A percentile compares a stretch with the other conserved stretches of the same genome.
Conservation (phyloP, 1,140 invertebrate genomes). For the Anastatus disparis region DNA sequence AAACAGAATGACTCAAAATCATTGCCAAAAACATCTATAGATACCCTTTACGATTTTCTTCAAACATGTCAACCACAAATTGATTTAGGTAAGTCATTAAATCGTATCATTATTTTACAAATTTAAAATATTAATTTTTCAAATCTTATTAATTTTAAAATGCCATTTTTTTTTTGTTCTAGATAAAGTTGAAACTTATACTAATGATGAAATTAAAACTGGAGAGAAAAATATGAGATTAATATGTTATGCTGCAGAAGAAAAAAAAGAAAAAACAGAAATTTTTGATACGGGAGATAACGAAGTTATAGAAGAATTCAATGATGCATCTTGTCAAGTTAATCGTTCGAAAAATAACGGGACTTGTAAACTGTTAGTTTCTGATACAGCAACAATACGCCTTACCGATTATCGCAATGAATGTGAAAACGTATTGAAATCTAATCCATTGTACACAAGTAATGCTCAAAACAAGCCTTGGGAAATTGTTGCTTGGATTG, state of each 20-base stretch:
- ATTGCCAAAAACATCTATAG: conserved; percentile 34
- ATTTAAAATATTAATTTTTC: neutral
- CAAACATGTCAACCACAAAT: conserved; percentile 44
- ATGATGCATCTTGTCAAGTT: conserved; percentile 52
- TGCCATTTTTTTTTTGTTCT: too few relatives aligned
- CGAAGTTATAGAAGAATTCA: conserved; percentile 31
- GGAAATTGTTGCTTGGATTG: conserved; percentile 62
- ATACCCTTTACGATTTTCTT: conserved; percentile 46
- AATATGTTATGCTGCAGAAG: conserved; percentile 47
- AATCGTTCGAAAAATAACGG: conserved; percentile 24
- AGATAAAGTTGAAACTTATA: conserved; percentile 21
- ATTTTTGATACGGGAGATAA: neutral
- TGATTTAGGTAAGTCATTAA: conserved; percentile 33
- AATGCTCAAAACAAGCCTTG: conserved; percentile 62
- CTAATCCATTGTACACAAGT: conserved; percentile 60
- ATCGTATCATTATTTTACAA: neutral
- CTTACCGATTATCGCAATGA: conserved; percentile 54
- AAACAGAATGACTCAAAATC: conserved; percentile 49
- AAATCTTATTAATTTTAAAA: too few relatives aligned
- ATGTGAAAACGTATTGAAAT: conserved; percentile 48
- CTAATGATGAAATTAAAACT: conserved; percentile 12
- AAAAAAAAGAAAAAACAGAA: conserved; percentile 30
- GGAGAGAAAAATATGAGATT: conserved; percentile 53
- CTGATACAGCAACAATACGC: conserved; percentile 41
- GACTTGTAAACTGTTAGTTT: conserved; percentile 40